phyloP scores from a whole-genome alignment of 2,113 vertebrate species.

The Caracal caracal region DNA sequence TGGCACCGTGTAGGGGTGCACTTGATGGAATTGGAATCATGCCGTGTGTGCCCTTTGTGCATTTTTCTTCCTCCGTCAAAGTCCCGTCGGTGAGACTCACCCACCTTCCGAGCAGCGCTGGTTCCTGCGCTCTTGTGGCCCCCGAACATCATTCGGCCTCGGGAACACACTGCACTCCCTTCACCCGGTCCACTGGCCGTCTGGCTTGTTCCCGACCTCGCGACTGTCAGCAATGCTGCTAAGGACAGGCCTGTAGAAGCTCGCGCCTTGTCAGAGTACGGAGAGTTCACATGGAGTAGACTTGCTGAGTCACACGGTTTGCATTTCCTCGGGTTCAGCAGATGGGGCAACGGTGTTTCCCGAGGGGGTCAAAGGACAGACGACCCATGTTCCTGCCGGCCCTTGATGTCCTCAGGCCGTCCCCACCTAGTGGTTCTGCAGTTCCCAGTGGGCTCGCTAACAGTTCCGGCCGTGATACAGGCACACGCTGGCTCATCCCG shows the following conservation, averaged over 20 bases:
- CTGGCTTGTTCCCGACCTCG: not conserved
- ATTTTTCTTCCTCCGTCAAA: accelerated
- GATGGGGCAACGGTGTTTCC: not conserved
- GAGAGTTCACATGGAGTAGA: no score
- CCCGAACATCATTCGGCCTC: accelerated
- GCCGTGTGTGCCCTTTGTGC: accelerated
- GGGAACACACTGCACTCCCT: accelerated
- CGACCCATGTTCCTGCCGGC: not conserved
- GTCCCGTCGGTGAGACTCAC: accelerated
- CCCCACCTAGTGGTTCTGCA: not conserved
- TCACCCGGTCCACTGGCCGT: not conserved
- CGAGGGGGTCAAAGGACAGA: not conserved
- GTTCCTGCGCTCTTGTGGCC: accelerated
- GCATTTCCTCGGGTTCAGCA: not conserved
- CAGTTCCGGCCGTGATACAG: not conserved
- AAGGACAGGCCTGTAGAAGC: not conserved
- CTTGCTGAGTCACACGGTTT: not conserved
- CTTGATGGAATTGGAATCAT: accelerated
- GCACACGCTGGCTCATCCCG: accelerated
- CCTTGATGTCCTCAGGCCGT: not conserved
- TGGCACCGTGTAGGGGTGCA: accelerated
- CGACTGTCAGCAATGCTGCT: not conserved
- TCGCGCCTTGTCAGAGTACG: not conserved
- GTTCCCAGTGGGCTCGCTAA: no score
- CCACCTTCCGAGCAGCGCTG: accelerated